Conservation (phyloP, 2,113 vertebrate genomes). For the Tychaedon coryphoeus region DNA sequence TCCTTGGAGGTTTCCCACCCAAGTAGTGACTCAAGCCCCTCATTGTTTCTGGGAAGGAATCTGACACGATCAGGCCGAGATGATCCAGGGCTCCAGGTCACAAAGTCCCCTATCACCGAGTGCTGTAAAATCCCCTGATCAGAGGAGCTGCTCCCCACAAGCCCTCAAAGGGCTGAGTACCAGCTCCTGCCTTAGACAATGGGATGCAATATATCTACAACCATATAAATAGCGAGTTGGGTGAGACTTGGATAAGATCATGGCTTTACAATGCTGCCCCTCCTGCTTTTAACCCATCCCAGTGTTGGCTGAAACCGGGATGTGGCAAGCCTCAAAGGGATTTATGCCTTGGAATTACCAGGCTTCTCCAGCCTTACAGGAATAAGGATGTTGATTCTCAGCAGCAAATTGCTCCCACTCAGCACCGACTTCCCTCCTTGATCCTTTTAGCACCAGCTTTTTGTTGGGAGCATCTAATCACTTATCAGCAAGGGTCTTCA, state of each 20-base stretch:
- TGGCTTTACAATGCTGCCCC: conserved; percentile 56
- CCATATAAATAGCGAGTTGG: conserved; percentile 39
- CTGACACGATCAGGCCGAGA: conserved; percentile 33
- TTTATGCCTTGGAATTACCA: conserved; percentile 36
- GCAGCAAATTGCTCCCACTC: conserved; percentile 38
- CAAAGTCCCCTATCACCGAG: conserved; percentile 39
- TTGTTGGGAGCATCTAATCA: conserved; percentile 33
- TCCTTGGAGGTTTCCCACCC: conserved; percentile 30
- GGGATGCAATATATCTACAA: conserved; percentile 37
- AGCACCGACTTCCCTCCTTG: conserved; percentile 18
- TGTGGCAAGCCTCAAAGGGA: conserved; percentile 56
- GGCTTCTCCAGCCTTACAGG: conserved; percentile 31
- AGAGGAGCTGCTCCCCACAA: not conserved
- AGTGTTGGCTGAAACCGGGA: conserved; percentile 8
- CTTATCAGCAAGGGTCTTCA: conserved; percentile 35
- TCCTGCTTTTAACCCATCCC: conserved; percentile 55
- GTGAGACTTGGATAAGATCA: conserved; percentile 53
- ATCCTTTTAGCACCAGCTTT: conserved; percentile 40
- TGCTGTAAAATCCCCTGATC: conserved; percentile 48
- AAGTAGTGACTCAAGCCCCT: not conserved
- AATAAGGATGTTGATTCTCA: conserved; percentile 60
- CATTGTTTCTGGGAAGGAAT: conserved; percentile 36
- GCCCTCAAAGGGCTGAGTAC: conserved; percentile 24
- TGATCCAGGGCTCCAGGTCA: not conserved
- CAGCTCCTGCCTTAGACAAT: conserved; percentile 12